These are phyloP conservation scores for Scaptomyza polygonia DNA, from an alignment of 2,888 invertebrate species.

Conservation along the genomic window DNA sequence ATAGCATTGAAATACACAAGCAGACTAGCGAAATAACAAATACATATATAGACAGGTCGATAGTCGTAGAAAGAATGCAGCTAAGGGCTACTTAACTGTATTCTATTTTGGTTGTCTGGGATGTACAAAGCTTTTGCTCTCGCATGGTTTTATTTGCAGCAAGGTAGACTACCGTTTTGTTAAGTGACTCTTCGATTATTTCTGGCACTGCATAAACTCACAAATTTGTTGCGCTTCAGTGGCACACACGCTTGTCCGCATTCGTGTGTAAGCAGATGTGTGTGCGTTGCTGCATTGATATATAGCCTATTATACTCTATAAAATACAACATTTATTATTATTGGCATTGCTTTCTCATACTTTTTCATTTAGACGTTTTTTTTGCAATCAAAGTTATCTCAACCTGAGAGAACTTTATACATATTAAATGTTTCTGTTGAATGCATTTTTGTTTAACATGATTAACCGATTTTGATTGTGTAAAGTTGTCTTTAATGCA, in stretches of 20 bases:
- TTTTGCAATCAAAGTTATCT: background rate
- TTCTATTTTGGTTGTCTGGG: conserved; percentile 3
- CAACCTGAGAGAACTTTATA: background rate
- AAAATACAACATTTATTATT: background rate
- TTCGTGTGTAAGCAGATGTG: background rate
- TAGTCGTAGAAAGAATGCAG: conserved; percentile 1
- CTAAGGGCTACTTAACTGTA: conserved; percentile 36
- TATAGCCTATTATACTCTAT: conserved; percentile 15
- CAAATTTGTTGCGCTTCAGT: conserved; percentile 33
- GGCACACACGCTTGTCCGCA: conserved; percentile 8
- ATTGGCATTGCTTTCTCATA: background rate
- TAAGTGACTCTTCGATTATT: background rate
- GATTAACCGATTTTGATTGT: too few relatives aligned
- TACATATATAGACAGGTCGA: background rate
- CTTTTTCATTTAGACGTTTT: background rate
- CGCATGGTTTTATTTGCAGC: conserved; percentile 47
- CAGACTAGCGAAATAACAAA: too few relatives aligned
- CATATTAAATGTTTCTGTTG: too few relatives aligned
- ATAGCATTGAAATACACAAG: conserved; percentile 24
- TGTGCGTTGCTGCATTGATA: conserved; percentile 1
- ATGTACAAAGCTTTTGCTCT: conserved; percentile 42
- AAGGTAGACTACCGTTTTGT: background rate
- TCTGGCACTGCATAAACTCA: conserved; percentile 21
- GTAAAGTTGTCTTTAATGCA: background rate
- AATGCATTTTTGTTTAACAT: too few relatives aligned